Evolutionary conservation across 1,140 invertebrate genomes (phyloP), one percentile per base, ranked within the genome.

Genomic region (Drosophila teissieri): DNA sequence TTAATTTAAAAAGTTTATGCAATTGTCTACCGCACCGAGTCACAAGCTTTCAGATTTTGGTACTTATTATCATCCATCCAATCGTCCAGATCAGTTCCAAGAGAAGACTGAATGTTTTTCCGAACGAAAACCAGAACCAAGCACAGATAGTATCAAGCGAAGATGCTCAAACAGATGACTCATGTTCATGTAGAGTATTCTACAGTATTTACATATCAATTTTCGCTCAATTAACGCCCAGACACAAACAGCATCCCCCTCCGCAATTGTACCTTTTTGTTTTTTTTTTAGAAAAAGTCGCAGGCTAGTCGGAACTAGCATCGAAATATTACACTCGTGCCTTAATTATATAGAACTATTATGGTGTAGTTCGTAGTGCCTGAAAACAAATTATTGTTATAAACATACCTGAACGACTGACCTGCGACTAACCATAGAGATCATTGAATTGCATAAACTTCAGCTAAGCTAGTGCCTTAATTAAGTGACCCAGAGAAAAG

Each of bases 401-500:
- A 56, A 70, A 72, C 69, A 56, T 73, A 72, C 69, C 78, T 81
- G 73, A 70, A 10, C 51, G 52, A 61, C 22, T 46, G 10, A 57
- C 55, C 42, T 79, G 63, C 65, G 78, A 68, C 49, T 42, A 70
- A 11, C 19, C 19, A 53, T 14, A 44, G 36, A 57, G 36, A 39
- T 17, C 12, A 88, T 89, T 80, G 69, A 69, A 84, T 89, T 89
- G 84, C 84, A 89, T 89, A 90, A 89, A 89, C 85, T 78, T 89
- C 73, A 72, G 77, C 73, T 89, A 78, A 78, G 57, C 64, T 78
- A 89, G 77, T 84, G 73, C 65, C 67, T 73, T 88, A 83, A 67
- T 63, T 86, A 76, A 79, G 79, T 55, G 45, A 52, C 56, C 36
- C 55, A 54, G 64, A 77, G 22, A 22, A 22, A 52, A 60, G 46